Percentiles rank a stretch among this genome's conserved stretches.
Conservation (phyloP, 2,797 vertebrate genomes). For the Geotrypetes seraphini region DNA sequence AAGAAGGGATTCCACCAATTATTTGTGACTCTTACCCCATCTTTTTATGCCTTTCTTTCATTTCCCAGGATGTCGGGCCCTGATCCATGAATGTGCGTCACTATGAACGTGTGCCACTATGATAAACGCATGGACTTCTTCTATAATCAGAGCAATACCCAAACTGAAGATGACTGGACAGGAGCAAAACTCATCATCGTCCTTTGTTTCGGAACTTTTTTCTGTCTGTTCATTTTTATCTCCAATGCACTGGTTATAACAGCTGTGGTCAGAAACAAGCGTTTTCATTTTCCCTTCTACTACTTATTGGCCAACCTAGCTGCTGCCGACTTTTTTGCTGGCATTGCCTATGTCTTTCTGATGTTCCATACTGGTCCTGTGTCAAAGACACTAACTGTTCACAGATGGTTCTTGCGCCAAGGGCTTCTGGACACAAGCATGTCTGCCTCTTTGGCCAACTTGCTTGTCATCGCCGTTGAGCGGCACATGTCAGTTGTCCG, state of each 20-base stretch:
- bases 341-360: conserved; percentile 89
- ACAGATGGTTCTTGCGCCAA: conserved; percentile 84
- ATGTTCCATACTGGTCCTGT: conserved; percentile 88
- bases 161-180: conserved; percentile 58
- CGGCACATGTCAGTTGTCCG: conserved; percentile 88
- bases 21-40: conserved; percentile 3
- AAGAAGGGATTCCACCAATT: no score
- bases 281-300: conserved; percentile 94
- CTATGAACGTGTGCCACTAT: conserved; percentile 74
- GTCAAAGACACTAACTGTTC: conserved; percentile 70
- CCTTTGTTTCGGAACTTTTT: conserved; percentile 76
- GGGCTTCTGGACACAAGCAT: conserved; percentile 86
- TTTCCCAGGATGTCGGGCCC: conserved; percentile 40
- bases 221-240: conserved; percentile 88
- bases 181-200: conserved; percentile 62
- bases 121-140: conserved; percentile 80
- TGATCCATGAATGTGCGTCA: conserved; percentile 74
- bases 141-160: conserved; percentile 68
- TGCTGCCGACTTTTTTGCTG: conserved; percentile 89
- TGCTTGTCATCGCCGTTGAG: conserved; percentile 88
- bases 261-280: conserved; percentile 83
- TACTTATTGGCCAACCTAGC: conserved; percentile 90
- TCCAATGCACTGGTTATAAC: conserved; percentile 87
- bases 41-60: not conserved
- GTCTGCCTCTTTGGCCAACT: conserved; percentile 82